Percentiles rank a stretch among this genome's conserved stretches.
phyloP scores from a whole-genome alignment of 2,888 invertebrate genomes.

The Brachylomia viminalis region DNA sequence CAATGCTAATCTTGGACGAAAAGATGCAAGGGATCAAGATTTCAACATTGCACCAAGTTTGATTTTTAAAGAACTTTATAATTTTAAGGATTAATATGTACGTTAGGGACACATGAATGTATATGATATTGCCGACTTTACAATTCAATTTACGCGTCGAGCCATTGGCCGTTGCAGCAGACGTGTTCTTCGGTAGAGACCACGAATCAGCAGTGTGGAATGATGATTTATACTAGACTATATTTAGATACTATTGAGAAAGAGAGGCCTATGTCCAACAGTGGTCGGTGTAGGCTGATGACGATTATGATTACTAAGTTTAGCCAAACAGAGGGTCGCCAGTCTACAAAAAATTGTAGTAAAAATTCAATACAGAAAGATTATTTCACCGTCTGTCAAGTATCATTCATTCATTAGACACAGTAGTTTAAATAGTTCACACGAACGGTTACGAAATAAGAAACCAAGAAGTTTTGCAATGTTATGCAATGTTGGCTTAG shows the following conservation, averaged over 20 bases:
- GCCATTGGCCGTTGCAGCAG: background rate
- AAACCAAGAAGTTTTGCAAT: constrained; percentile 52
- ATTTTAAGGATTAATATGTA: background rate
- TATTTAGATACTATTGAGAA: too few species aligned
- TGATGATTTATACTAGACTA: background rate
- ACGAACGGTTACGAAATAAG: constrained; percentile 50
- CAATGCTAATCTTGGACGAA: constrained; percentile 3
- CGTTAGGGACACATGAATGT: background rate
- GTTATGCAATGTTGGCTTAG: constrained; percentile 49
- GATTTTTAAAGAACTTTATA: background rate
- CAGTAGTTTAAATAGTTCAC: constrained; percentile 54
- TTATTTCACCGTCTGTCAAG: constrained; percentile 12
- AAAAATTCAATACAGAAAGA: background rate
- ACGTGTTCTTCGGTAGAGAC: background rate
- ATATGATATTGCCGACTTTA: background rate
- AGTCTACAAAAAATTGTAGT: too few species aligned
- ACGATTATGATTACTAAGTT: too few species aligned
- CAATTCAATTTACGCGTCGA: background rate
- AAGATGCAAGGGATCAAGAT: background rate
- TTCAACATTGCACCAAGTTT: too few species aligned
- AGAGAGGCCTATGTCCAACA: background rate
- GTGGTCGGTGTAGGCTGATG: too few species aligned
- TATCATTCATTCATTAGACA: constrained; percentile 36
- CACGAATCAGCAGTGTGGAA: background rate
- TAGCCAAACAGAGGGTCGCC: background rate